phyloP scores from a whole-genome alignment of 2,797 vertebrate species.

The Cottoperca gobio region DNA sequence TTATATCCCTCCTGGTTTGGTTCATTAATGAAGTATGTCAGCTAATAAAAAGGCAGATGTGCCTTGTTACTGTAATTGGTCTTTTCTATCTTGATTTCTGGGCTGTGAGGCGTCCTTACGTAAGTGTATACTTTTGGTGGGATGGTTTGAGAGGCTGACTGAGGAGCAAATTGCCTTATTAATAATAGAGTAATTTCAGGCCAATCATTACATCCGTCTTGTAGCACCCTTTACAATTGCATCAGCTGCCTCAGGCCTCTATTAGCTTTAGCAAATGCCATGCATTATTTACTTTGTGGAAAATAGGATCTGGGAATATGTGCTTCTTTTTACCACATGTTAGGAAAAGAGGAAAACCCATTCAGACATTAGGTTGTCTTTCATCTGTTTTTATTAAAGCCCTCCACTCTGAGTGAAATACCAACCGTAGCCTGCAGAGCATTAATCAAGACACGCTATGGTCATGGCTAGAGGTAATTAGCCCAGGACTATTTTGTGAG shows the following conservation, averaged over 20 bases:
- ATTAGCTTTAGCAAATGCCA: slow-evolving; percentile 64
- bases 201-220: slow-evolving; percentile 68
- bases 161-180: slow-evolving; percentile 71
- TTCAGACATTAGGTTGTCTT: slow-evolving; percentile 20
- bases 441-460: slow-evolving; percentile 33
- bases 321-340: slow-evolving; percentile 21
- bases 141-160: slow-evolving; percentile 61
- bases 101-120: slow-evolving; percentile 54
- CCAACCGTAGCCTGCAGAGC: slow-evolving; percentile 42
- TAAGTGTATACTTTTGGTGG: slow-evolving; percentile 59
- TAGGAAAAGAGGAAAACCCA: slow-evolving; percentile 15
- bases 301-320: slow-evolving; percentile 36
- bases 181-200: slow-evolving; percentile 73
- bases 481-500: slow-evolving; percentile 10
- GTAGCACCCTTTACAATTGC: slow-evolving; percentile 47
- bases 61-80: slow-evolving; percentile 74
- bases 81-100: slow-evolving; percentile 72
- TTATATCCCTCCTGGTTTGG: slow-evolving; percentile 63
- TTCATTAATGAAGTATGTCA: slow-evolving; percentile 75
- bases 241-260: slow-evolving; percentile 59
- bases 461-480: slow-evolving; percentile 43
- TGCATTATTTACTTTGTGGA: slow-evolving; percentile 60
- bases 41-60: slow-evolving; percentile 77
- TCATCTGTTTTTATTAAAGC: slow-evolving; percentile 21
- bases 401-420: slow-evolving; percentile 49